Evolutionary conservation across 2,888 invertebrate species (phyloP).

Genomic region (Caenorhabditis drosophilae): DNA sequence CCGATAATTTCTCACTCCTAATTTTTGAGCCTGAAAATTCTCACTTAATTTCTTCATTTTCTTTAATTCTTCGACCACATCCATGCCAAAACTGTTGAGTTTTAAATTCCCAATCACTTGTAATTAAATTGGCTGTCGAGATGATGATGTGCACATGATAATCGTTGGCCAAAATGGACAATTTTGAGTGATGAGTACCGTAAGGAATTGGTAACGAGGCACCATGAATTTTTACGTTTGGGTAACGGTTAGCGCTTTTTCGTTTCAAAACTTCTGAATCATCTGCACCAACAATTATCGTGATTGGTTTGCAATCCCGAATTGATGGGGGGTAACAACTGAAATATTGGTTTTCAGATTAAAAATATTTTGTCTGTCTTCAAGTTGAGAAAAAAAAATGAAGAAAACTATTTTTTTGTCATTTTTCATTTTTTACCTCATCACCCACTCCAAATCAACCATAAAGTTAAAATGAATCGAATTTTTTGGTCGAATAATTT

Average conservation of each 20-base stretch:
- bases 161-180: slow-evolving; percentile 53
- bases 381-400: neutral
- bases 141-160: slow-evolving; percentile 55
- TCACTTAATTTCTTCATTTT: neutral
- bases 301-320: slow-evolving; percentile 22
- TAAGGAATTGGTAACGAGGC: slow-evolving; percentile 51
- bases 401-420: neutral
- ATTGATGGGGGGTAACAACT: slow-evolving; percentile 22
- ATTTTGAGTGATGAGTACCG: slow-evolving; percentile 63
- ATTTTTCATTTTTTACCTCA: too few species aligned
- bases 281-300: slow-evolving; percentile 24
- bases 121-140: slow-evolving; percentile 56
- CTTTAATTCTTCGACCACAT: slow-evolving; percentile 4
- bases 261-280: slow-evolving; percentile 4
- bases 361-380: neutral
- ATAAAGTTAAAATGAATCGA: slow-evolving; percentile 61
- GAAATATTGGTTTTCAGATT: slow-evolving; percentile 2
- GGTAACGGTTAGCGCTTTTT: neutral
- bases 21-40: neutral
- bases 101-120: slow-evolving; percentile 56
- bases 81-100: slow-evolving; percentile 60
- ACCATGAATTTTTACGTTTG: slow-evolving; percentile 27
- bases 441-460: slow-evolving; percentile 52
- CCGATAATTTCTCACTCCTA: neutral
- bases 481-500: slow-evolving; percentile 41